phyloP scores from a whole-genome alignment of 2,888 invertebrate genomes.

The Tuta absoluta region DNA sequence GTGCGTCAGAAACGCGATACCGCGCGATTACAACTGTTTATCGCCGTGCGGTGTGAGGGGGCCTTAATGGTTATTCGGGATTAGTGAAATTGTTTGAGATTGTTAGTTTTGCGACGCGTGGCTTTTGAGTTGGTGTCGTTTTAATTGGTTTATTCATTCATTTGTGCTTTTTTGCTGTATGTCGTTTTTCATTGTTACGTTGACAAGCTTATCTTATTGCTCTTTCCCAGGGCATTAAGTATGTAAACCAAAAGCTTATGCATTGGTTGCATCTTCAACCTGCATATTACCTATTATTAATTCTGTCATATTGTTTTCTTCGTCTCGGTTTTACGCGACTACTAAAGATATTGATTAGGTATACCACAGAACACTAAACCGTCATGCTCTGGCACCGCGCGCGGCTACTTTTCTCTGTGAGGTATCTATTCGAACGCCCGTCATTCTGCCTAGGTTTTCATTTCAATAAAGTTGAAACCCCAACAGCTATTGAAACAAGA shows the following conservation, averaged over 20 bases:
- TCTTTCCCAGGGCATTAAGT: neutral
- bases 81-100: slow-evolving; percentile 58
- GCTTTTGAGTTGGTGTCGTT: slow-evolving; percentile 7
- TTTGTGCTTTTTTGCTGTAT: neutral
- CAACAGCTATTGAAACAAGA: slow-evolving; percentile 48
- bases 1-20: slow-evolving; percentile 59
- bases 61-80: slow-evolving; percentile 63
- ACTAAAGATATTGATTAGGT: too few species aligned
- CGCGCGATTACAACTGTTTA: slow-evolving; percentile 78
- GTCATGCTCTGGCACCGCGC: too few species aligned
- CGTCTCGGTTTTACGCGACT: too few species aligned
- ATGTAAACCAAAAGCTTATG: too few species aligned
- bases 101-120: slow-evolving; percentile 41
- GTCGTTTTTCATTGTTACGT: neutral
- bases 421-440: slow-evolving; percentile 36
- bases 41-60: slow-evolving; percentile 50
- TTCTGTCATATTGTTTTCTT: too few species aligned
- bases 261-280: too few species aligned
- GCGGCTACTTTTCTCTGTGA: neutral
- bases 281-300: too few species aligned
- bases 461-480: slow-evolving; percentile 44
- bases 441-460: slow-evolving; percentile 43
- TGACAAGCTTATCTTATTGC: neutral
- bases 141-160: slow-evolving; percentile 21
- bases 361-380: too few species aligned